Conservation (phyloP, 1,140 invertebrate species). For the Brachystomella parvula region DNA sequence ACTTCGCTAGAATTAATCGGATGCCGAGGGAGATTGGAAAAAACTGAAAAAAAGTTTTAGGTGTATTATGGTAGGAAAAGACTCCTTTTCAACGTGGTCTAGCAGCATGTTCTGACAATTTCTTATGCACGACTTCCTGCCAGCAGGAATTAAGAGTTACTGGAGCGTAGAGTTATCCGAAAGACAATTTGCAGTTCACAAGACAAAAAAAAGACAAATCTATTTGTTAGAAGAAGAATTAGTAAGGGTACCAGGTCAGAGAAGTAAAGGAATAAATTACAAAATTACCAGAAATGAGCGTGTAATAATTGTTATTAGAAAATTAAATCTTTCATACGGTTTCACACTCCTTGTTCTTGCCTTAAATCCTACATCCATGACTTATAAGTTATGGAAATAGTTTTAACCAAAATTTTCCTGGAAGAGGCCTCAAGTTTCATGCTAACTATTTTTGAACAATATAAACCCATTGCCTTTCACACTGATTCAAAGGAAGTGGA, state of each 20-base stretch:
- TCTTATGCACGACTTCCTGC: conserved; percentile 28
- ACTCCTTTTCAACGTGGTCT: too few species aligned
- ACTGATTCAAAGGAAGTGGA: background rate
- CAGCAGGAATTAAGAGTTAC: conserved; percentile 23
- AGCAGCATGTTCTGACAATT: conserved; percentile 14
- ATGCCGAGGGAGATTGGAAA: conserved; percentile 4
- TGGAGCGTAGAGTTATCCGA: conserved; percentile 23
- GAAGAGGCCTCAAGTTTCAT: too few species aligned
- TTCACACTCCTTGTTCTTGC: too few species aligned
- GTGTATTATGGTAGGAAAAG: background rate
- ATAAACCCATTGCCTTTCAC: background rate
- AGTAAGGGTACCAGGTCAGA: background rate
- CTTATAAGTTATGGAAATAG: too few species aligned
- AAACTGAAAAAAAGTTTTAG: conserved; percentile 8
- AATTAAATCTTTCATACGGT: too few species aligned
- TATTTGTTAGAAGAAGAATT: conserved; percentile 17
- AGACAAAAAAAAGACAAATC: conserved; percentile 34
- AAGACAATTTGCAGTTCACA: conserved; percentile 29
- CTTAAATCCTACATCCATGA: too few species aligned
- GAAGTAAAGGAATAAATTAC: background rate
- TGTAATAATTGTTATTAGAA: too few species aligned
- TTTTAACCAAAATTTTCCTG: too few species aligned
- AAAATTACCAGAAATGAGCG: too few species aligned
- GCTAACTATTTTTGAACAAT: background rate
- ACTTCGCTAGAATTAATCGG: background rate